Evolutionary conservation across 2,888 invertebrate genomes (phyloP).

Genomic region (Ceramica pisi): DNA sequence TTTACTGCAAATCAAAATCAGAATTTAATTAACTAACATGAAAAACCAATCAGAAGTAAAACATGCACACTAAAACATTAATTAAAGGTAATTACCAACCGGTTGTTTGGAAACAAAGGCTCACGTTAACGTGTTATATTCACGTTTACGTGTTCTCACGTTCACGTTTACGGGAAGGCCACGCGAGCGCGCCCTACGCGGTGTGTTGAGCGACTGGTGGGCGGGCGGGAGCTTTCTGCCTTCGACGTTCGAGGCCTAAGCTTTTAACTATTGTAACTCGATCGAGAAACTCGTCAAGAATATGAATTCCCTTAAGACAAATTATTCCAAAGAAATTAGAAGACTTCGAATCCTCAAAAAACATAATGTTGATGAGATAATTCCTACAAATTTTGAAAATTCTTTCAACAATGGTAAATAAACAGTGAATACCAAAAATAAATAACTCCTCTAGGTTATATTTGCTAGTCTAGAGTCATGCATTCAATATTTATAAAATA

Average conservation of each 20-base stretch:
- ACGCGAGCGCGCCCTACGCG: conserved; percentile 59
- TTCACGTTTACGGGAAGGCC: conserved; percentile 30
- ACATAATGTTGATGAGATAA: not conserved
- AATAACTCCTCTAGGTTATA: not conserved
- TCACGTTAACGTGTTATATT: conserved; percentile 28
- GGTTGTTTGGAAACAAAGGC: conserved; percentile 57
- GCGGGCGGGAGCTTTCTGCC: conserved; percentile 65
- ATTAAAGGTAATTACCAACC: conserved; percentile 59
- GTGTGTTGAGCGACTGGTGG: conserved; percentile 63
- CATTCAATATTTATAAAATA: not conserved
- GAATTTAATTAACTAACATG: conserved; percentile 10
- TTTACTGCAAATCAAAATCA: conserved; percentile 4
- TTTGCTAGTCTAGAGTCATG: not conserved
- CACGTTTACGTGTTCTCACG: conserved; percentile 20
- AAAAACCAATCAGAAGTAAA: conserved; percentile 20
- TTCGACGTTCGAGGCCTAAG: conserved; percentile 53
- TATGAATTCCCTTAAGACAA: not conserved
- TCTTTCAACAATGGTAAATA: too few species aligned
- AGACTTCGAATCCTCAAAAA: not conserved
- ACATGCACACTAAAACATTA: conserved; percentile 28
- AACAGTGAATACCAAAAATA: not conserved
- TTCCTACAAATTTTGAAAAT: not conserved
- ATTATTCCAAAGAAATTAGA: too few species aligned
- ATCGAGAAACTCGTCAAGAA: conserved; percentile 16
- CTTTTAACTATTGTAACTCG: conserved; percentile 65